Evolutionary conservation across 2,113 vertebrate genomes (phyloP), one percentile per base, ranked within the genome.

Genomic region (Gobio gobio): DNA sequence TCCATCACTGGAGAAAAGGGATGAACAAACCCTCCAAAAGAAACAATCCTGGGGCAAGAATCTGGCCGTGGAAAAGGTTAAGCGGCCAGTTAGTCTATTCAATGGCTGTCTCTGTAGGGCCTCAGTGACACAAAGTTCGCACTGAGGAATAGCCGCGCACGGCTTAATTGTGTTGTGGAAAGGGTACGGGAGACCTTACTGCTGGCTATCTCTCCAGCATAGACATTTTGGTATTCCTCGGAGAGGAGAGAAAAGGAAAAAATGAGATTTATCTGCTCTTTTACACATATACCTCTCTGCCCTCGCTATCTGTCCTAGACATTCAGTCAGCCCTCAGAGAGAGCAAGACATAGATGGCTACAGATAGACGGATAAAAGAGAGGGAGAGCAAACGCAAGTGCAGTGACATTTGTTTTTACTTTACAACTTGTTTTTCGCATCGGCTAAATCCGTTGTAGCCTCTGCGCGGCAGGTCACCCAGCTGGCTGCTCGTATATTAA

Each of bases 111-210:
- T 86, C 78, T 82, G 56, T 24, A 24, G 80, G 24, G 49, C 40
- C 54, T 29, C n/a, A 5, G 83, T 78, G 83, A 88, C 87, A 73
- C 36, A 59, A 85, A 82, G 47, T 78, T 85, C 47, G 24, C 79
- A 10, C 51, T 86, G 74, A 87, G 83, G 85, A 88, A 88, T 83
- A 77, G 78, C 81, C 24, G 59, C 40, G 51, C 58, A 40, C 10
- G 45, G 24, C 82, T 86, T 89, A 89, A 89, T 89, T 89, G 86
- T 72, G 72, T 74, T 66, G 33, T 49, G 68, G 36, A 83, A 83
- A 81, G 74, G 79, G 85, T 72, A 88, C 61, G 56, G 68, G 82
- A 77, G 81, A 76, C 20, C 70, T n/a, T 78, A 40, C 61, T 73
- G 51, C 59, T 22, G 26, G 59, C 56, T 68, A 74, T 47, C 76